These are phyloP conservation scores for Calameuta idolon DNA, from an alignment of 2,888 invertebrate genomes.

Conservation along the genomic window DNA sequence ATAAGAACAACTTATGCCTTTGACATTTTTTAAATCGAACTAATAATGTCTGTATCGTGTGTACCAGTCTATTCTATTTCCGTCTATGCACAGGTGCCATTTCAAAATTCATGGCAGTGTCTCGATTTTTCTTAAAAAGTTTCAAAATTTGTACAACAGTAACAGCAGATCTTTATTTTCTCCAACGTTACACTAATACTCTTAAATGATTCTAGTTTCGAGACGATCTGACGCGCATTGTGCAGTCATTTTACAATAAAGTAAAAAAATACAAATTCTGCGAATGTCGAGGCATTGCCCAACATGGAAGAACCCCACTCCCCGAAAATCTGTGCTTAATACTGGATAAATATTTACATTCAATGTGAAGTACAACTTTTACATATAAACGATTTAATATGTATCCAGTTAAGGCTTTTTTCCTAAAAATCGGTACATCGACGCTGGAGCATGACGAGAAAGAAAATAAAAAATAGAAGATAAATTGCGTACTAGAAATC, in stretches of 20 bases:
- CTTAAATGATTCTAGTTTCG: neutral
- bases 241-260: neutral
- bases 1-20: conserved; percentile 52
- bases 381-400: neutral
- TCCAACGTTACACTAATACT: neutral
- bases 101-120: conserved; percentile 23
- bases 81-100: conserved; percentile 42
- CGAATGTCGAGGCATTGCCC: conserved; percentile 36
- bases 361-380: conserved; percentile 3
- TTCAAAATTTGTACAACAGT: neutral
- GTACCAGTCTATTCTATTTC: conserved; percentile 32
- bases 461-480: neutral
- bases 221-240: neutral
- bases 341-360: conserved; percentile 21
- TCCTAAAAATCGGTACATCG: conserved; percentile 31
- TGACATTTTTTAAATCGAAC: conserved; percentile 50
- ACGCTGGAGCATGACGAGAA: conserved; percentile 36
- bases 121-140: neutral
- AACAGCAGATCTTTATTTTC: neutral
- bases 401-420: neutral
- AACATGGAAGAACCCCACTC: conserved; percentile 38
- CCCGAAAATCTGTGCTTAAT: conserved; percentile 31
- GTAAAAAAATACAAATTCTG: neutral
- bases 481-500: conserved; percentile 21
- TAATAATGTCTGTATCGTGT: conserved; percentile 36